A percentile compares a stretch with the other conserved stretches of the same genome.
phyloP scores from a whole-genome alignment of 2,888 invertebrate genomes.

The Erpobdella octoculata region DNA sequence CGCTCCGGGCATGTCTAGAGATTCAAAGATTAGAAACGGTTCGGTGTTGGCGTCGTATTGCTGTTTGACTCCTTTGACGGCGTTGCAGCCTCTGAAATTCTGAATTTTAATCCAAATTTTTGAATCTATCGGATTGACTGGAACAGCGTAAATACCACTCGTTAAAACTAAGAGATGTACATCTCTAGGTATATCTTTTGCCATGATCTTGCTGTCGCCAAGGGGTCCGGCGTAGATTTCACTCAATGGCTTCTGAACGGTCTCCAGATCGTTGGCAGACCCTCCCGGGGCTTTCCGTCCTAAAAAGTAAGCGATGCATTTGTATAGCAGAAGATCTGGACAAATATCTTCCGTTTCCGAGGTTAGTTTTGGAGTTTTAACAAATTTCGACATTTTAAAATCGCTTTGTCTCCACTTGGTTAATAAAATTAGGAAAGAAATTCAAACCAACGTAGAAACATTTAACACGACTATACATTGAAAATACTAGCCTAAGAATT shows the following conservation, averaged over 20 bases:
- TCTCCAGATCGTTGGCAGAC: slow-evolving; percentile 21
- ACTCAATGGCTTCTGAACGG: slow-evolving; percentile 30
- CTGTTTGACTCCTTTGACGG: slow-evolving; percentile 23
- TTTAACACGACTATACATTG: too few species aligned
- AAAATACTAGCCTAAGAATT: too few species aligned
- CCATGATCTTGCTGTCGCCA: background rate
- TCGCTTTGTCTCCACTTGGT: too few species aligned
- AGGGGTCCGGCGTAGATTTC: slow-evolving; percentile 26
- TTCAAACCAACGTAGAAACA: too few species aligned
- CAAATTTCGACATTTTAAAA: too few species aligned
- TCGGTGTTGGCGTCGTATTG: background rate
- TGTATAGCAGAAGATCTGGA: background rate
- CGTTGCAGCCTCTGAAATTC: slow-evolving; percentile 24
- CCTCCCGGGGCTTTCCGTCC: slow-evolving; percentile 28
- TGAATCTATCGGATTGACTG: slow-evolving; percentile 28
- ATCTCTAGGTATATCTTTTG: slow-evolving; percentile 14
- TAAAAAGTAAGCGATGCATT: slow-evolving; percentile 23
- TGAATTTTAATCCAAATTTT: slow-evolving; percentile 30
- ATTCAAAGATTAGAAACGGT: slow-evolving; percentile 4
- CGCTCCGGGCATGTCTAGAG: slow-evolving; percentile 12
- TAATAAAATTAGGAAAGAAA: too few species aligned
- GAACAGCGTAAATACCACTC: slow-evolving; percentile 24
- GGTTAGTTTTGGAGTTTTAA: too few species aligned
- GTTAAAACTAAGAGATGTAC: slow-evolving; percentile 13
- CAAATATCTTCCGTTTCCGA: background rate